Evolutionary conservation across 2,797 vertebrate genomes (phyloP).

Genomic region (Neosilurus hyrtlii): DNA sequence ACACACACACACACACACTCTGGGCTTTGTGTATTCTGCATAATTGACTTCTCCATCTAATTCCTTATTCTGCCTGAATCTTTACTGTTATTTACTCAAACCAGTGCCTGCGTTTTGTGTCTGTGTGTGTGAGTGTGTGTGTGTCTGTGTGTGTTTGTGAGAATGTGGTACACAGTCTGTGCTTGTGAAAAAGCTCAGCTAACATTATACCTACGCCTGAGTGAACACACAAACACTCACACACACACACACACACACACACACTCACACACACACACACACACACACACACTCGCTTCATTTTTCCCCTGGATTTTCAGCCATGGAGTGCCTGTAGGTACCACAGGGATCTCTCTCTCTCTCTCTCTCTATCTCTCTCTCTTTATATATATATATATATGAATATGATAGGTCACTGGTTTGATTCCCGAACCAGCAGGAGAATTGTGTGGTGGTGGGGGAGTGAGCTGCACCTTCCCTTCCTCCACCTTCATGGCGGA

Average conservation of each 20-base stretch:
- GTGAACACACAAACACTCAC: background rate
- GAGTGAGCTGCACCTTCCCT: no score
- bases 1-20: background rate
- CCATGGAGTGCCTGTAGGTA: background rate
- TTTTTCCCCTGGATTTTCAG: background rate
- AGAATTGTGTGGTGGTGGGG: no score
- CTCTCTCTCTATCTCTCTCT: background rate
- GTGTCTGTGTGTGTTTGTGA: no score
- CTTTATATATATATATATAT: no score
- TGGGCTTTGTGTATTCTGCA: background rate
- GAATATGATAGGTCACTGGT: no score
- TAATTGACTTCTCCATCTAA: conserved; percentile 19
- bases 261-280: conserved; percentile 2
- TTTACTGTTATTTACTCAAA: conserved; percentile 41
- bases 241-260: conserved; percentile 1
- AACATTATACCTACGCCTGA: background rate
- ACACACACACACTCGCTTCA: background rate
- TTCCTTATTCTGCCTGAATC: conserved; percentile 12
- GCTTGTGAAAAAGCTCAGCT: background rate
- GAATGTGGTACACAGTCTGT: background rate
- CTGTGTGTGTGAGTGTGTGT: background rate
- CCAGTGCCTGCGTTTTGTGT: conserved; percentile 12
- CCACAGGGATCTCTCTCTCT: background rate
- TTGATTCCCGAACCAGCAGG: no score
- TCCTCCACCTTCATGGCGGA: no score